phyloP scores from a whole-genome alignment of 2,113 vertebrate genomes.

The Pygoscelis adeliae region DNA sequence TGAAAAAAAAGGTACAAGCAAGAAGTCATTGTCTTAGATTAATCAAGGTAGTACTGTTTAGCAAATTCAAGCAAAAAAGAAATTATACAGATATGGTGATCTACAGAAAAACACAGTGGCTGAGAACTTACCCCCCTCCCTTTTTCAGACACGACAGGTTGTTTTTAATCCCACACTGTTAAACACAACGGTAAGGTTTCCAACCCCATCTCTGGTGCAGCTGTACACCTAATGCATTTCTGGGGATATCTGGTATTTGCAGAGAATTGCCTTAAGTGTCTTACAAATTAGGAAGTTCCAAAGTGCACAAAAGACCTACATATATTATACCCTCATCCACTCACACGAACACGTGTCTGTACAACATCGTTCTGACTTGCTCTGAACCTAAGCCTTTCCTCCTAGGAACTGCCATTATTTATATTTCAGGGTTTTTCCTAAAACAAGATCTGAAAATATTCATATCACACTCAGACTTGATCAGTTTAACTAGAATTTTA shows the following conservation, averaged over 20 bases:
- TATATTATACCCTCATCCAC: background rate
- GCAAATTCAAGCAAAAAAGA: background rate
- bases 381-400: background rate
- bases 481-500: background rate
- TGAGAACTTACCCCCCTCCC: background rate
- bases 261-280: background rate
- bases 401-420: background rate
- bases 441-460: background rate
- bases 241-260: background rate
- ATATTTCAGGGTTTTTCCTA: background rate
- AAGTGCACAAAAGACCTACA: background rate
- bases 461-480: background rate
- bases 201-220: background rate
- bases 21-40: background rate
- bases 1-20: background rate
- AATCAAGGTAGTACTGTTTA: background rate
- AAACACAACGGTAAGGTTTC: background rate
- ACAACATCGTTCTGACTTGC: too few relatives aligned
- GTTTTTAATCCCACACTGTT: background rate
- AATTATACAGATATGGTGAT: background rate
- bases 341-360: background rate
- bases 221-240: background rate
- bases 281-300: background rate
- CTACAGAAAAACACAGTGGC: background rate
- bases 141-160: background rate